Conservation (phyloP, 2,113 vertebrate species). For the Chunga burmeisteri region DNA sequence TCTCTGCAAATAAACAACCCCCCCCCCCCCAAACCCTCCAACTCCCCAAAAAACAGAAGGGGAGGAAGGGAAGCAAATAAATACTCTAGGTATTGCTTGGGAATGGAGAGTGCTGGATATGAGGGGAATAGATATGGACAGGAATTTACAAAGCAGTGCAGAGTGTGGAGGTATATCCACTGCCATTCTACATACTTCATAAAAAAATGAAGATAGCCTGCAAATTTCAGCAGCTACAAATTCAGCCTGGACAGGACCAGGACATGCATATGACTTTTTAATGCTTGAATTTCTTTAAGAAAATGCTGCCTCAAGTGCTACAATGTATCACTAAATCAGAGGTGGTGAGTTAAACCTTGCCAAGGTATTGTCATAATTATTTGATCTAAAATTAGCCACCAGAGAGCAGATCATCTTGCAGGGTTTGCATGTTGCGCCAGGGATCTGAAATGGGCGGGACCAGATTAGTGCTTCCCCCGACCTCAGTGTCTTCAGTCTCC, state of each 20-base stretch:
- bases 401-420: neutral
- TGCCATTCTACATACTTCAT: neutral
- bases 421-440: neutral
- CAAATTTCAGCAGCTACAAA: neutral
- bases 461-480: neutral
- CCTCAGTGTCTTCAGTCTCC: neutral
- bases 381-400: neutral
- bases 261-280: neutral
- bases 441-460: neutral
- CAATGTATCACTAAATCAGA: neutral
- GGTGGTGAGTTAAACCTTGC: neutral
- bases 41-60: neutral
- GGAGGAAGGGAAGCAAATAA: neutral
- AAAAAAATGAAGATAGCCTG: neutral
- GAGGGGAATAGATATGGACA: neutral
- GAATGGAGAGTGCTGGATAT: neutral
- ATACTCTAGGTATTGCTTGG: neutral
- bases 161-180: neutral
- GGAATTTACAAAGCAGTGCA: too few species aligned
- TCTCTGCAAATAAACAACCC: neutral
- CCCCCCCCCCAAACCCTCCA: neutral
- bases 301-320: neutral
- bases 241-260: neutral
- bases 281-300: neutral
- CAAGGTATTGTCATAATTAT: neutral